These are phyloP conservation scores for Herpailurus yagouaroundi DNA, from an alignment of 2,113 vertebrate genomes.

Conservation along the genomic window DNA sequence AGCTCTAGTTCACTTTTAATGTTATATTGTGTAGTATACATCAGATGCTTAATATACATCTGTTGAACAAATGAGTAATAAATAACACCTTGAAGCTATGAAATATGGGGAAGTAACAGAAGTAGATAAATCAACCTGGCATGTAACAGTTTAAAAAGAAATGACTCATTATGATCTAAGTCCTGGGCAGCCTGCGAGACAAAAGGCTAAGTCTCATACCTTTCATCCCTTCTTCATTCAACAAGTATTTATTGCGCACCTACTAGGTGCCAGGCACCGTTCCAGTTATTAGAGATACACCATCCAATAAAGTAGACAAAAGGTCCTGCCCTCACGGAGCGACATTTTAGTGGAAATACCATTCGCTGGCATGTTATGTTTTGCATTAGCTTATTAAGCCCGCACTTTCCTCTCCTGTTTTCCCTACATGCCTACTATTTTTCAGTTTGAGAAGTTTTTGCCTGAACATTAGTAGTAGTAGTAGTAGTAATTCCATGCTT, in stretches of 20 bases:
- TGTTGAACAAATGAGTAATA: constrained; percentile 36
- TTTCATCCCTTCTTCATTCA: neutral
- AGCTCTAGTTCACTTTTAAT: neutral
- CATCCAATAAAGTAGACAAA: neutral
- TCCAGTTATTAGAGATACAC: neutral
- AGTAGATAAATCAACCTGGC: constrained; percentile 26
- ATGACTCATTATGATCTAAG: constrained; percentile 3
- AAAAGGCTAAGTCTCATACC: neutral
- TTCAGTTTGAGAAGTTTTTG: constrained; percentile 32
- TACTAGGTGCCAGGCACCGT: neutral
- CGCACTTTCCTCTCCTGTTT: neutral
- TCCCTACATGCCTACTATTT: neutral
- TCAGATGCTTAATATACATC: neutral
- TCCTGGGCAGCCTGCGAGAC: neutral
- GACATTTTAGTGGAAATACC: neutral
- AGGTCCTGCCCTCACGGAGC: neutral
- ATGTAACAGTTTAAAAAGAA: neutral
- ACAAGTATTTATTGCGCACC: neutral
- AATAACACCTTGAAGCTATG: neutral
- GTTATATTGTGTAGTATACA: neutral
- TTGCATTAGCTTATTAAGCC: neutral
- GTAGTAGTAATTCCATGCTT: neutral
- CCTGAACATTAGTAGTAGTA: neutral
- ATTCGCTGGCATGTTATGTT: neutral
- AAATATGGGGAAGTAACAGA: neutral